phyloP scores from a whole-genome alignment of 2,113 vertebrate species.

The Neodontobutis hainanensis region DNA sequence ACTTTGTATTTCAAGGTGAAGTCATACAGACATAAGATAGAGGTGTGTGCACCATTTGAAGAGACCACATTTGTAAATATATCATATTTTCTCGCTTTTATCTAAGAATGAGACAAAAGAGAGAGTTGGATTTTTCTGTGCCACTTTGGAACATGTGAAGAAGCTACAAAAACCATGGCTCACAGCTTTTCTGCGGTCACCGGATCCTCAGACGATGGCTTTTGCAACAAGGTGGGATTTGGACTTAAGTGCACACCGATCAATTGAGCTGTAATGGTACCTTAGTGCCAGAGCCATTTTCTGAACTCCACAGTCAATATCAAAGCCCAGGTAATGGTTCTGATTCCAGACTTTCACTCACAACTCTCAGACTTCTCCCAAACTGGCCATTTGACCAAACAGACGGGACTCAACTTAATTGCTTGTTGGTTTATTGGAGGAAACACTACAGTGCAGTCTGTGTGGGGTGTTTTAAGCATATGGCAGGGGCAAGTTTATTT shows the following conservation, averaged over 20 bases:
- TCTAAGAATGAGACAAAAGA: too few relatives aligned
- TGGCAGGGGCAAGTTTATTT: conserved; percentile 11
- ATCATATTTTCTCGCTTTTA: too few relatives aligned
- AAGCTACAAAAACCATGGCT: conserved; percentile 13
- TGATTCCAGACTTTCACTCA: conserved; percentile 53
- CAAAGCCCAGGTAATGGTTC: conserved; percentile 59
- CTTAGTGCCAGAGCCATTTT: conserved; percentile 62
- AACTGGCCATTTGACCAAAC: conserved; percentile 43
- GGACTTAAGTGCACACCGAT: conserved; percentile 78
- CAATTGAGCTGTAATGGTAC: conserved; percentile 78
- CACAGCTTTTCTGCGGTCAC: conserved; percentile 49
- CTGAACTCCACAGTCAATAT: conserved; percentile 69
- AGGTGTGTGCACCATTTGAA: too few relatives aligned
- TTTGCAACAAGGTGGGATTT: conserved; percentile 71
- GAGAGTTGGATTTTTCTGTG: too few relatives aligned
- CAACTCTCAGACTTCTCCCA: conserved; percentile 27
- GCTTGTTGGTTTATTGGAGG: conserved; percentile 50
- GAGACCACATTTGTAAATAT: too few relatives aligned
- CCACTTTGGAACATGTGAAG: not conserved
- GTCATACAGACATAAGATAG: too few relatives aligned
- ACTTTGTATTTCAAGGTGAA: too few relatives aligned
- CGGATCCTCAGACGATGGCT: conserved; percentile 68
- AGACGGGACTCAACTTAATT: conserved; percentile 41
- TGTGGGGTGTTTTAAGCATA: not conserved
- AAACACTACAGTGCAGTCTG: conserved; percentile 21